A percentile compares a stretch with the other conserved stretches of the same genome.
Evolutionary conservation across 2,797 vertebrate genomes (phyloP).

Genomic region (Gorsachius magnificus): DNA sequence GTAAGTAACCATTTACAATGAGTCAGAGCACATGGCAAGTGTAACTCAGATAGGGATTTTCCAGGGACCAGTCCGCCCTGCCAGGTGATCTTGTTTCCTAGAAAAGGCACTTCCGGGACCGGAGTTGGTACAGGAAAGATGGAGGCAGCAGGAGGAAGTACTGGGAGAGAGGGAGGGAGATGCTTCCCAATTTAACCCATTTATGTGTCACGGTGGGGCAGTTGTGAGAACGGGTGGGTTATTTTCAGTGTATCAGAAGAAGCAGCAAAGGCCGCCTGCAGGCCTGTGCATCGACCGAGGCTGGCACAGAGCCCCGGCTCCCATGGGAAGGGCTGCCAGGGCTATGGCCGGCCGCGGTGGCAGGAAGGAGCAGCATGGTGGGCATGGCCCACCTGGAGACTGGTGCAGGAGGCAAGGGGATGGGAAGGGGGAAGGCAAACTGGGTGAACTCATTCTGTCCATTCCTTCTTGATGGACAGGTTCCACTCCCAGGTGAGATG

Average conservation of each 20-base stretch:
- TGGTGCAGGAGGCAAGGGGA: slow-evolving; percentile 40
- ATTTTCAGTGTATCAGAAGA: slow-evolving; percentile 53
- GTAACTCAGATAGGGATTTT: slow-evolving; percentile 39
- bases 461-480: slow-evolving; percentile 84
- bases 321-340: background rate
- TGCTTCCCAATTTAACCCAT: slow-evolving; percentile 30
- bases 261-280: slow-evolving; percentile 49
- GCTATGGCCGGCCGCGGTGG: background rate
- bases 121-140: slow-evolving; percentile 14
- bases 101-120: slow-evolving; percentile 72
- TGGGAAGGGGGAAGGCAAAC: background rate
- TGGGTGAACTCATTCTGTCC: slow-evolving; percentile 75
- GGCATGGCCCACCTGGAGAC: slow-evolving; percentile 49
- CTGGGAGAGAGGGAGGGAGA: background rate
- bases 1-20: slow-evolving; percentile 37
- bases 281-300: background rate
- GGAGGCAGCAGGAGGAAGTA: background rate
- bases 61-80: slow-evolving; percentile 41
- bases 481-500: slow-evolving; percentile 87
- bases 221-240: background rate
- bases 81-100: slow-evolving; percentile 56
- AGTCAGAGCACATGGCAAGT: slow-evolving; percentile 37
- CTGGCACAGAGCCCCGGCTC: background rate
- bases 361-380: slow-evolving; percentile 34
- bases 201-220: background rate